Evolutionary conservation across 2,888 invertebrate genomes (phyloP).

Genomic region (Lycaena phlaeas): DNA sequence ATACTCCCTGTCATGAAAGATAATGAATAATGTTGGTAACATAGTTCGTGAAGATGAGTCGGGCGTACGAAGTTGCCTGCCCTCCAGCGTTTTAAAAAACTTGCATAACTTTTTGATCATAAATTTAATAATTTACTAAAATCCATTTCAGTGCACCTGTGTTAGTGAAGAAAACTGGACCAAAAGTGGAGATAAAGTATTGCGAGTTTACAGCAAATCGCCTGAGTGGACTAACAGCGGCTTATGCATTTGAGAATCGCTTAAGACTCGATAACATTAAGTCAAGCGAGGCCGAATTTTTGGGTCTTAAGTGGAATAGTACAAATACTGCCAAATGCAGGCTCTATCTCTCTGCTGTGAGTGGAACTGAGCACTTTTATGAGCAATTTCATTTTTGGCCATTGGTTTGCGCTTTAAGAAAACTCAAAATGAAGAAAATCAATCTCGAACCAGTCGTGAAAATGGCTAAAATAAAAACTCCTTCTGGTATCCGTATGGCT

Average conservation of each 20-base stretch:
- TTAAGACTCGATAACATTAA: constrained; percentile 27
- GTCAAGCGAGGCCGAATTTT: constrained; percentile 28
- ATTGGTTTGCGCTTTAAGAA: constrained; percentile 35
- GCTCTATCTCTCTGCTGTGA: constrained; percentile 35
- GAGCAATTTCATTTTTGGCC: constrained; percentile 39
- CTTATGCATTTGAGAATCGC: constrained; percentile 36
- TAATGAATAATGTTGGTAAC: too few species aligned
- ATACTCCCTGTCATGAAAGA: too few species aligned
- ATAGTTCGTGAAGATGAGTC: too few species aligned
- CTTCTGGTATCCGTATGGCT: constrained; percentile 29
- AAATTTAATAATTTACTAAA: too few species aligned
- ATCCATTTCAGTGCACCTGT: constrained; percentile 33
- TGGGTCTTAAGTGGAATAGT: constrained; percentile 38
- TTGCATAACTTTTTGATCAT: too few species aligned
- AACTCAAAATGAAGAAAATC: constrained; percentile 35
- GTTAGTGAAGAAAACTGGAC: constrained; percentile 32
- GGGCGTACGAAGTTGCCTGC: too few species aligned
- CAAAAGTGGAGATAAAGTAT: constrained; percentile 28
- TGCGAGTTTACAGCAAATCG: constrained; percentile 41
- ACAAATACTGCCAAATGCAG: constrained; percentile 24
- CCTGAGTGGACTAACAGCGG: constrained; percentile 34
- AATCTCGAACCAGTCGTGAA: constrained; percentile 31
- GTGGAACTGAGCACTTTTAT: constrained; percentile 37
- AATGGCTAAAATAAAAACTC: constrained; percentile 37
- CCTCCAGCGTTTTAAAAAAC: too few species aligned